phyloP scores from a whole-genome alignment of 1,140 invertebrate genomes.

The Colletes gigas region DNA sequence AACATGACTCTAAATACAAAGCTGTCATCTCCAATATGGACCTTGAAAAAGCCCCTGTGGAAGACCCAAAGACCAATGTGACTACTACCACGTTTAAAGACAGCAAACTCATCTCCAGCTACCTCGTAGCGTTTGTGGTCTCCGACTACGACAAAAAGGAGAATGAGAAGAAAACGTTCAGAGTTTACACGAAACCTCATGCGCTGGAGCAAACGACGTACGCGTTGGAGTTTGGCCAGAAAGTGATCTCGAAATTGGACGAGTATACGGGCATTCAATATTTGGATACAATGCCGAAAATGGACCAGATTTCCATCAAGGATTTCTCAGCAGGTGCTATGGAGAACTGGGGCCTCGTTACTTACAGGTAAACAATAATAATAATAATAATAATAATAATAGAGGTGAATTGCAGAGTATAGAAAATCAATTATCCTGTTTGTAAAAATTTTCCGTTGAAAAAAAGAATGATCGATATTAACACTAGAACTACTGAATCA shows the following conservation, averaged over 20 bases:
- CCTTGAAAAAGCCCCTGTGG: background rate
- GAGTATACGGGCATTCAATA: constrained; percentile 56
- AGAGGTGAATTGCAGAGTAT: no score
- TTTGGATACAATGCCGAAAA: constrained; percentile 69
- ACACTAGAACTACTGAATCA: no score
- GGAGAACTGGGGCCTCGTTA: constrained; percentile 90
- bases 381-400: no score
- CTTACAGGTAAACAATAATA: constrained; percentile 84
- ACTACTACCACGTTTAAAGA: constrained; percentile 43
- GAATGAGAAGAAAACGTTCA: constrained; percentile 34
- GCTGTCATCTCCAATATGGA: constrained; percentile 80
- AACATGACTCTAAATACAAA: constrained; percentile 68
- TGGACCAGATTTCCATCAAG: constrained; percentile 87
- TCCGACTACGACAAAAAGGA: constrained; percentile 85
- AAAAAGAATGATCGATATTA: no score
- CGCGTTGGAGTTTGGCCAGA: constrained; percentile 69
- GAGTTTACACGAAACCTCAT: constrained; percentile 81
- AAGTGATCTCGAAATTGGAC: constrained; percentile 66
- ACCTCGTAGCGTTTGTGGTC: constrained; percentile 88
- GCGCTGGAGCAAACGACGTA: constrained; percentile 80
- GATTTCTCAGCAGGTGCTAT: constrained; percentile 92
- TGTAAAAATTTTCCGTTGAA: no score
- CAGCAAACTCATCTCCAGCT: constrained; percentile 86
- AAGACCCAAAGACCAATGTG: background rate
- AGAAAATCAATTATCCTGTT: no score